Base-by-base conservation (phyloP, 2,888 invertebrate genomes). In the Crocallis elinguaria region DNA sequence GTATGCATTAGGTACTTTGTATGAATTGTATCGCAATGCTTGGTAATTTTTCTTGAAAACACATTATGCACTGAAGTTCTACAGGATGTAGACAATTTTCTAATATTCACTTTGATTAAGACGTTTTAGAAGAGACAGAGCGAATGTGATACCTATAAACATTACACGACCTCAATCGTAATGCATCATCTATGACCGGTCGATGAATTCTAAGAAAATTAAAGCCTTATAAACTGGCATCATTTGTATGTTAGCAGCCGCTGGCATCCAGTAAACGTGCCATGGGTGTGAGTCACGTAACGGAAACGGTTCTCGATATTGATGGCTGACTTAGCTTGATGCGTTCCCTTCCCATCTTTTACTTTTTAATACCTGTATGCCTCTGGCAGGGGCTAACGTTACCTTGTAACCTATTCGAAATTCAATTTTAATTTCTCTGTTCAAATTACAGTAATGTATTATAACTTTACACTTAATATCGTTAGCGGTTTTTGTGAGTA, bases 271-370 rank as follows among this genome's bases (percentile, higher is more conserved):
- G 67, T 73, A 79, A 77, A 88, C 89, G 88, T 88, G 88, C 88
- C 87, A 82, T 75, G 79, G 69, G 77, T 77, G 80, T 89, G 88
- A 90, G 88, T 90, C 89, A 90, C 89, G 89, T 90, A 89, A 86
- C 88, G 88, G 88, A 88, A 87, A 88, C 83, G 77, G 83, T 81
- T 83, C 85, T 80, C 77, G 81, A 84, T 86, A 86, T 84, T 83
- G 80, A 84, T 85, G 85, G 71, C 79, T 77, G 68, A 64, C 69
- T 66, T 63, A 64, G 73, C 77, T 79, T 79, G 77, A 82, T 82
- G 79, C 79, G 81, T 82, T 82, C 79, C 77, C 77, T 82, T 82
- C 77, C 73, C 79, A 78, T 79, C 77, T 79, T 78, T 79, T 73
- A 75, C 75, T 73, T 70, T 67, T 46, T 30, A 30, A 46, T 38